Evolutionary conservation across 2,113 vertebrate genomes (phyloP), one percentile per base, ranked within the genome.

Genomic region (Cathartes aura): DNA sequence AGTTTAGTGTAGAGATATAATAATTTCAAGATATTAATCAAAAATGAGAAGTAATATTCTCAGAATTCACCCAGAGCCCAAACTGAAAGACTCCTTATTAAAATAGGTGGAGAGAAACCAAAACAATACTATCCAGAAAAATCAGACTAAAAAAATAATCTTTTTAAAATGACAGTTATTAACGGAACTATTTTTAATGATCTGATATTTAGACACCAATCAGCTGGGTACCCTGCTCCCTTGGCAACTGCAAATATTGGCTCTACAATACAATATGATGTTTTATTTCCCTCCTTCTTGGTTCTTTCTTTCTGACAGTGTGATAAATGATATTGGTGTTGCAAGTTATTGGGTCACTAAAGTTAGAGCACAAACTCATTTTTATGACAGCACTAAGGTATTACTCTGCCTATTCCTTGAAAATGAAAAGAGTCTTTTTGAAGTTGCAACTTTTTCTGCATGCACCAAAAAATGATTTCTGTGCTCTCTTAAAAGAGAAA

Each of bases 301-400:
- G 15, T 92, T 90, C 45, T 47, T 92, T 90, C 85, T 90, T 93
- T 86, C 67, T 97, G 95, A 90, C 82, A 96, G 43, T 40, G 63
- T 90, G 96, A 96, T 90, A 58, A 93, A 97, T 94, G 63, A 78
- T 90, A 59, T 78, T 95, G 88, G 50, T 93, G 68, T 90, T 97
- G 78, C 38, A 93, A 36, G 18, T 89, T 97, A 97, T 83, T 90
- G 79, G 91, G 85, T 89, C 95, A 90, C 85, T 94, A 67, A 92
- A 93, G 63, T 93, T 92, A 90, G 75, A 86, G 63, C 68, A 94
- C 42, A 95, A 92, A 94, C 67, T 93, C 63, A 86, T 97, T 93
- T 95, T 88, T 96, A 66, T 83, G 93, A 89, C 95, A 93, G 72
- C 71, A 56, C 67, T 83, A 96, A 87, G 85, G 74, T 81, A 83